Conservation (phyloP, 2,113 vertebrate species). For the Macaca fascicularis region DNA sequence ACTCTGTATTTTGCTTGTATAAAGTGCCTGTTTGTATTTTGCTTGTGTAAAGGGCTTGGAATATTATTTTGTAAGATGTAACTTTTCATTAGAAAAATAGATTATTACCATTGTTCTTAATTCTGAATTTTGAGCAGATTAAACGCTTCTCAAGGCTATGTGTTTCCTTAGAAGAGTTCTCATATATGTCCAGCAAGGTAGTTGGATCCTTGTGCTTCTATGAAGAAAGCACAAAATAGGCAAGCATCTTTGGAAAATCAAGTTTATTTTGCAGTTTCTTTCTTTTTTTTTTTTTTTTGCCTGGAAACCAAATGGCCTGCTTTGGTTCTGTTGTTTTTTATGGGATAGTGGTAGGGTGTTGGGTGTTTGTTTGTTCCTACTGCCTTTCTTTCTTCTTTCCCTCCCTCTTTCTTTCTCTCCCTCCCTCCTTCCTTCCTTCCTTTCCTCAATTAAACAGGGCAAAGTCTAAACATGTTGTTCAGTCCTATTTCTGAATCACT, state of each 20-base stretch:
- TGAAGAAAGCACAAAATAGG: neutral
- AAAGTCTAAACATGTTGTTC: slow-evolving; percentile 67
- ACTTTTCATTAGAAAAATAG: neutral
- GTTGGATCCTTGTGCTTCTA: neutral
- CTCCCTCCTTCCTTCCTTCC: neutral
- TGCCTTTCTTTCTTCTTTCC: neutral
- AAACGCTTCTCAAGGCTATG: neutral
- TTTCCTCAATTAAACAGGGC: slow-evolving; percentile 59
- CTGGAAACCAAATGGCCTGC: slow-evolving; percentile 8
- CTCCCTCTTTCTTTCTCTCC: rapidly evolving
- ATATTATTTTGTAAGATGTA: neutral
- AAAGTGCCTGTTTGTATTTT: neutral
- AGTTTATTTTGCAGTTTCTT: neutral
- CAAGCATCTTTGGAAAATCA: neutral
- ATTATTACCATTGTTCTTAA: neutral
- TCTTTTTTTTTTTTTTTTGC: neutral
- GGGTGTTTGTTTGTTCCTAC: neutral
- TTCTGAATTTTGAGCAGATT: neutral
- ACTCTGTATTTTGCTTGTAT: neutral
- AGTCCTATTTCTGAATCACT: slow-evolving; percentile 58
- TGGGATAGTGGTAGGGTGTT: neutral
- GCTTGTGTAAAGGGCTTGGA: neutral
- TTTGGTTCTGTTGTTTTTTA: slow-evolving; percentile 25
- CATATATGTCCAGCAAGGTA: neutral
- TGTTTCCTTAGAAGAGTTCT: neutral